Evolutionary conservation across 1,140 invertebrate genomes (phyloP).

Genomic region (Popillia japonica): DNA sequence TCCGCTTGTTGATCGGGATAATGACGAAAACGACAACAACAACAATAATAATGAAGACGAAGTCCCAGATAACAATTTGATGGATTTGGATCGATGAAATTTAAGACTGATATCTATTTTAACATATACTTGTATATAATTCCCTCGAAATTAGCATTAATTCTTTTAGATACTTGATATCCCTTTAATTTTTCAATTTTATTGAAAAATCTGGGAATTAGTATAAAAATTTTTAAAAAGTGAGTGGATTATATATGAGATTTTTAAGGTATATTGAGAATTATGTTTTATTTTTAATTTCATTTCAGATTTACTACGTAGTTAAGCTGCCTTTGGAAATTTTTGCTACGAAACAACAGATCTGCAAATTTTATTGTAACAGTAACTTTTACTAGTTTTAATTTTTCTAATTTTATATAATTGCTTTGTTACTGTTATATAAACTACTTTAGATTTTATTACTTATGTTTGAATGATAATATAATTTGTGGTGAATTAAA

Average conservation of each 20-base stretch:
- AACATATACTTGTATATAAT: conserved; percentile 14
- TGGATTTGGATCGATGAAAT: conserved; percentile 39
- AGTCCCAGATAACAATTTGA: conserved; percentile 41
- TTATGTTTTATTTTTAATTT: no score
- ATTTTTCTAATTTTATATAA: no score
- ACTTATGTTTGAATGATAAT: no score
- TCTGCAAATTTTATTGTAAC: no score
- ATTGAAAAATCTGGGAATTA: neutral
- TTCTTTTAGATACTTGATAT: neutral
- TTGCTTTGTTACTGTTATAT: no score
- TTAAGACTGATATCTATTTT: conserved; percentile 4
- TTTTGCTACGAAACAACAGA: no score
- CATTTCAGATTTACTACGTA: neutral
- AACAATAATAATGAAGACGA: conserved; percentile 42
- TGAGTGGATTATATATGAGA: neutral
- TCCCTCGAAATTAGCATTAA: conserved; percentile 7
- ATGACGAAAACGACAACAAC: conserved; percentile 25
- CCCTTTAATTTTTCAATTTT: neutral
- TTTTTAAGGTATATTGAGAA: no score
- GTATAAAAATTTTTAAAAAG: neutral
- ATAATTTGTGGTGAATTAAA: no score
- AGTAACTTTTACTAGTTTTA: no score
- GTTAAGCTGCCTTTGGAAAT: no score
- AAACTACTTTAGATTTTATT: no score
- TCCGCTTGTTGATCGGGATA: conserved; percentile 27